phyloP scores from a whole-genome alignment of 37 sponge, comb jelly and placozoan genomes.

The Cladorhizidae sp. region DNA sequence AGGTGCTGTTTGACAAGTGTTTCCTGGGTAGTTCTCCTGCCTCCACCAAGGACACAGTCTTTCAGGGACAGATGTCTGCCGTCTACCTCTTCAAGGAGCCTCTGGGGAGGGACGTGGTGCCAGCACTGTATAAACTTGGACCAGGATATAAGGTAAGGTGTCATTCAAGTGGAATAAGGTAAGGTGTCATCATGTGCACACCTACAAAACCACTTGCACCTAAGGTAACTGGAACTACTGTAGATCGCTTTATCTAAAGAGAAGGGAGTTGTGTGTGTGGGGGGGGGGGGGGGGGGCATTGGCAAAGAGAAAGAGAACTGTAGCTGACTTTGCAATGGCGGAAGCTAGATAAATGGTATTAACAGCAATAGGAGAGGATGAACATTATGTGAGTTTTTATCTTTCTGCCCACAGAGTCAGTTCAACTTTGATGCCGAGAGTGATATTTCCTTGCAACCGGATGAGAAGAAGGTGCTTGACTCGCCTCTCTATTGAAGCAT shows the following conservation, averaged over 20 bases:
- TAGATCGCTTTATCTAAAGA: no score
- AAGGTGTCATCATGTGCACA: neutral
- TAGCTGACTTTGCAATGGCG: no score
- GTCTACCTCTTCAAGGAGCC: slow-evolving; percentile 83
- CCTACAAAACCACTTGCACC: no score
- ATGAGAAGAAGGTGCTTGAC: slow-evolving; percentile 57
- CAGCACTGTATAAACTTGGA: slow-evolving; percentile 74
- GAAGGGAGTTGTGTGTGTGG: no score
- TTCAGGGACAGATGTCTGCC: slow-evolving; percentile 90
- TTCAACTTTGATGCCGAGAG: slow-evolving; percentile 76
- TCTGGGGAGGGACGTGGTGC: slow-evolving; percentile 45
- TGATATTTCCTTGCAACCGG: slow-evolving; percentile 58
- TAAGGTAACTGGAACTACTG: no score
- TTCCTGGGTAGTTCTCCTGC: slow-evolving; percentile 84
- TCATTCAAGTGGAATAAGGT: neutral
- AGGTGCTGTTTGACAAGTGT: slow-evolving; percentile 91
- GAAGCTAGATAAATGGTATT: no score
- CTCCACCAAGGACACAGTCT: slow-evolving; percentile 65
- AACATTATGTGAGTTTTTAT: no score
- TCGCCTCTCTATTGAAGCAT: neutral
- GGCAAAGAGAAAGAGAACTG: no score
- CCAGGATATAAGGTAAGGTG: slow-evolving; percentile 72
- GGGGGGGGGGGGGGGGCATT: no score
- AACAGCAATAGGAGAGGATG: no score
- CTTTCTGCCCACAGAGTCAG: slow-evolving; percentile 55